phyloP scores from a whole-genome alignment of 2,888 invertebrate genomes.

The Torymus aiolomorphi region DNA sequence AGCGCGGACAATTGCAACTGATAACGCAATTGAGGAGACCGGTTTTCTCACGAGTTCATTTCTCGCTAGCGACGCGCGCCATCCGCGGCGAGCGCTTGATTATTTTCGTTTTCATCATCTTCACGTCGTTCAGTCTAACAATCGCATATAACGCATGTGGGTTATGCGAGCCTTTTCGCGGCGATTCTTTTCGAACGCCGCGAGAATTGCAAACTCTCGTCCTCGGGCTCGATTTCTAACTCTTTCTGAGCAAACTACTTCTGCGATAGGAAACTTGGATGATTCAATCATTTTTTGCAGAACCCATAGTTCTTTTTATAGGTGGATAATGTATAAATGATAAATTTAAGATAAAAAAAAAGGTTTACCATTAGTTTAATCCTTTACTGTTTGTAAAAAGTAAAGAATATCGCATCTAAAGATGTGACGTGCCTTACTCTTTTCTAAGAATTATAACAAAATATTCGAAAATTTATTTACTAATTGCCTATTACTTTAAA shows the following conservation, averaged over 20 bases:
- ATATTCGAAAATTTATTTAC: too few relatives aligned
- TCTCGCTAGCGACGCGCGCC: slow-evolving; percentile 1
- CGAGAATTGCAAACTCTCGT: slow-evolving; percentile 13
- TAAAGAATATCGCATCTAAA: too few relatives aligned
- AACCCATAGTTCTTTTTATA: too few relatives aligned
- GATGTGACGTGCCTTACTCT: too few relatives aligned
- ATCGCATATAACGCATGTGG: neutral
- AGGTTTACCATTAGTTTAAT: too few relatives aligned
- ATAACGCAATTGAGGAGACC: slow-evolving; percentile 43
- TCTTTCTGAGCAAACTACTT: slow-evolving; percentile 1
- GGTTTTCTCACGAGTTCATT: slow-evolving; percentile 44
- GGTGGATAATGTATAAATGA: too few relatives aligned
- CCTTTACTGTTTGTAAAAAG: too few relatives aligned
- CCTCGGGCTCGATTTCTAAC: slow-evolving; percentile 31
- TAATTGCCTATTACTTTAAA: too few relatives aligned
- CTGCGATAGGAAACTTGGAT: neutral
- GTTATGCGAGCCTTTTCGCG: slow-evolving; percentile 1
- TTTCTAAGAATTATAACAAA: too few relatives aligned
- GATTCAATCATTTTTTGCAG: too few relatives aligned
- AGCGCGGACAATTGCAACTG: slow-evolving; percentile 33
- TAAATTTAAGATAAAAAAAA: too few relatives aligned
- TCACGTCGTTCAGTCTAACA: neutral
- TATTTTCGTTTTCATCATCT: slow-evolving; percentile 41
- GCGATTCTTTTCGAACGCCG: neutral
- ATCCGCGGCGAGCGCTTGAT: slow-evolving; percentile 29